Percentiles rank a stretch among this genome's conserved stretches.
These are phyloP conservation scores for Cliona cf. orientalis DNA, from an alignment of 37 sponge, comb jelly and placozoan species.

Conservation along the genomic window DNA sequence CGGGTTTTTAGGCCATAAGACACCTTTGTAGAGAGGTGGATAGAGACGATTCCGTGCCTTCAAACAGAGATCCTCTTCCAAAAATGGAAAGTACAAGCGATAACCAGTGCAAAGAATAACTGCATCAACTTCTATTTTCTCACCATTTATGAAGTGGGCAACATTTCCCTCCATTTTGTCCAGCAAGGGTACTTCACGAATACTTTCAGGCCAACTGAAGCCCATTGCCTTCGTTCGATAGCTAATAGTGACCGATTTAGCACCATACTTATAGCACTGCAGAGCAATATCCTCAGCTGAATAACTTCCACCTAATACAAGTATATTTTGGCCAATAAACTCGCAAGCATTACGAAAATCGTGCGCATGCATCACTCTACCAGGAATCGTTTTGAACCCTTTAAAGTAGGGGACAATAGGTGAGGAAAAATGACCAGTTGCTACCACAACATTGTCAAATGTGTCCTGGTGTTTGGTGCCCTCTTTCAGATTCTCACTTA, in stretches of 20 bases:
- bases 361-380: conserved; percentile 49
- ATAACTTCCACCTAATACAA: conserved; percentile 40
- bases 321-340: conserved; percentile 25
- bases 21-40: conserved; percentile 23
- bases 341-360: conserved; percentile 60
- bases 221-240: conserved; percentile 44
- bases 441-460: conserved; percentile 54
- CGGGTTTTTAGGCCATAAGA: conserved; percentile 12
- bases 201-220: conserved; percentile 46
- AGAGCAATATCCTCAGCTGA: conserved; percentile 58
- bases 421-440: conserved; percentile 52
- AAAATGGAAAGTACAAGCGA: conserved; percentile 51
- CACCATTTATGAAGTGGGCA: conserved; percentile 42
- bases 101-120: conserved; percentile 69
- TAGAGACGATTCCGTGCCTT: conserved; percentile 19
- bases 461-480: conserved; percentile 5
- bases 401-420: conserved; percentile 44
- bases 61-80: conserved; percentile 31
- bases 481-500: not conserved
- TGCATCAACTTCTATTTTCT: conserved; percentile 23
- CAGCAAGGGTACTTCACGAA: conserved; percentile 22
- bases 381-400: conserved; percentile 44
- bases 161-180: conserved; percentile 28
- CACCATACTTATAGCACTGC: conserved; percentile 47
- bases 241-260: conserved; percentile 23